A percentile compares a stretch with the other conserved stretches of the same genome.
Evolutionary conservation across 2,888 invertebrate genomes (phyloP).

Genomic region (Sinohyriopsis cumingii): DNA sequence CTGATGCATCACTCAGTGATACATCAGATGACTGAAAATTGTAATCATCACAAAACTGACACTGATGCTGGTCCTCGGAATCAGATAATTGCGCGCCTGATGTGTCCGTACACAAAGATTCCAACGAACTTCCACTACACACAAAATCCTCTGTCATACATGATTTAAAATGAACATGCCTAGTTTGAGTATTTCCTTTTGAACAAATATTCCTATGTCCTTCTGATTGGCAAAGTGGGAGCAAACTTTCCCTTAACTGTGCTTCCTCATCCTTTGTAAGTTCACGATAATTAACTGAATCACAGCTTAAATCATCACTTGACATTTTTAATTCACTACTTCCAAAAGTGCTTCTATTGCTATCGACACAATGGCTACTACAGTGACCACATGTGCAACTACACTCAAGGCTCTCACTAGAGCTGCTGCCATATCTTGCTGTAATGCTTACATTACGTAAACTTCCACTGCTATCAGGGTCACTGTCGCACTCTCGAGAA

Average conservation of each 20-base stretch:
- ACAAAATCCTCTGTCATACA: no score
- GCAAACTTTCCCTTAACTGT: no score
- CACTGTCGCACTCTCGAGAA: constrained; percentile 24
- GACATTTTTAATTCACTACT: constrained; percentile 51
- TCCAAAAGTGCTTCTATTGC: constrained; percentile 58
- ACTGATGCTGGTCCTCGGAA: no score
- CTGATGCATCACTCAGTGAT: not conserved
- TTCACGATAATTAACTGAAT: constrained; percentile 23
- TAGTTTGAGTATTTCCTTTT: no score
- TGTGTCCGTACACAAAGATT: no score
- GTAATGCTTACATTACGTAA: constrained; percentile 38
- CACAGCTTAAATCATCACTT: constrained; percentile 58
- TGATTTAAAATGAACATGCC: no score
- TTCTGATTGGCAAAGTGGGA: no score
- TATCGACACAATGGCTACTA: constrained; percentile 29
- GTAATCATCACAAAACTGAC: no score
- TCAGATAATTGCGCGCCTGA: no score
- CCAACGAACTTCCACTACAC: no score
- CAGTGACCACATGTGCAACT: not conserved
- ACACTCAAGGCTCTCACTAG: constrained; percentile 4
- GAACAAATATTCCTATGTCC: no score
- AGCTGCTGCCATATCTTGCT: constrained; percentile 47
- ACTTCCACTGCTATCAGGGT: constrained; percentile 28
- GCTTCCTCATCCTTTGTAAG: no score
- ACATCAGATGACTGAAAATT: not conserved